phyloP scores from a whole-genome alignment of 2,113 vertebrate species.

The Rhea americana region DNA sequence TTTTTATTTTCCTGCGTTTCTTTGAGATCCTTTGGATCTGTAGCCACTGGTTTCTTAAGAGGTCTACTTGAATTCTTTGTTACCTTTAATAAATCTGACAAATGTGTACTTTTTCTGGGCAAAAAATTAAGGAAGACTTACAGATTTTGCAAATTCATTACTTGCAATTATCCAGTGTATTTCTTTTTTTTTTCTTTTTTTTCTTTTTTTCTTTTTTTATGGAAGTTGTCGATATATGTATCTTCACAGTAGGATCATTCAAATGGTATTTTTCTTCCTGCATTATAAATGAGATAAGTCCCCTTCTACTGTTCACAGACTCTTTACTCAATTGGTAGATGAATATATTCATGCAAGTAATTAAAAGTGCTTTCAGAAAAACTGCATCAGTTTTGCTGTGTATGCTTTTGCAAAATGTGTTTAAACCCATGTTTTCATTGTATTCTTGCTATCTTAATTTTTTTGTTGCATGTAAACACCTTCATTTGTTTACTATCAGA shows the following conservation, averaged over 20 bases:
- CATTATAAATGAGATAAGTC: not conserved
- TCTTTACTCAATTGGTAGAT: not conserved
- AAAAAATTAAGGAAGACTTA: not conserved
- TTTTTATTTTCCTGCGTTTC: not conserved
- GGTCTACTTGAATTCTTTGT: not conserved
- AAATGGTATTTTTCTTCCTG: not conserved
- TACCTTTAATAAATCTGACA: not conserved
- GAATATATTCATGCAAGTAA: not conserved
- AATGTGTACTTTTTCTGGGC: not conserved
- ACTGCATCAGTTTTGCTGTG: not conserved
- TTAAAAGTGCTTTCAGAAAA: not conserved
- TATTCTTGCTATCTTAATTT: not conserved
- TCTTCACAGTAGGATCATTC: not conserved
- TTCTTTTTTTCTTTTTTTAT: not conserved
- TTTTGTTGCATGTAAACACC: not conserved
- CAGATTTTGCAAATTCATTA: not conserved
- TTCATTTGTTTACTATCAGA: not conserved
- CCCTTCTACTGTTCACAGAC: not conserved
- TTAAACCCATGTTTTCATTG: not conserved
- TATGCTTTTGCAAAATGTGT: not conserved
- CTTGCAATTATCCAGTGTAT: not conserved
- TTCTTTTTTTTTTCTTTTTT: not conserved
- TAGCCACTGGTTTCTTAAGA: not conserved
- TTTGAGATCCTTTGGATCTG: not conserved
- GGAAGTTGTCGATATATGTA: not conserved